phyloP scores from a whole-genome alignment of 1,140 invertebrate species.

The Tetragonula clypearis region DNA sequence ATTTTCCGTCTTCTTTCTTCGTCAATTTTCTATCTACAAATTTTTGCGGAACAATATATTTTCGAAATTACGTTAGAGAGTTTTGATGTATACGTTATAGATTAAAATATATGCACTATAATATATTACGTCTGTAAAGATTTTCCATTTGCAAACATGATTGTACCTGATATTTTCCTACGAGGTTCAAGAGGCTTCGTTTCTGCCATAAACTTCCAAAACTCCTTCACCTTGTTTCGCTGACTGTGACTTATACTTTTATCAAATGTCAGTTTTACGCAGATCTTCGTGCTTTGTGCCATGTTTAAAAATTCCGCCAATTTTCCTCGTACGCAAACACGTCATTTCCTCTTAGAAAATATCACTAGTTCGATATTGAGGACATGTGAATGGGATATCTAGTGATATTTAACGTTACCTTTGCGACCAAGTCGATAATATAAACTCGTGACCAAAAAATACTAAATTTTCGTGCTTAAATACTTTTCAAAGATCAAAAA shows the following conservation, averaged over 20 bases:
- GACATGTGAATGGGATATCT: slow-evolving; percentile 20
- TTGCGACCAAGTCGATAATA: slow-evolving; percentile 25
- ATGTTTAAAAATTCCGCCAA: slow-evolving; percentile 4
- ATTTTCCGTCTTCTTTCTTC: not conserved
- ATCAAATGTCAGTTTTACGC: slow-evolving; percentile 58
- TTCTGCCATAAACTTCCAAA: slow-evolving; percentile 67
- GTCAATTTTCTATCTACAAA: not conserved
- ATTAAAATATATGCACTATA: not conserved
- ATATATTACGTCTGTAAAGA: not conserved
- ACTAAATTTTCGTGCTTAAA: not conserved
- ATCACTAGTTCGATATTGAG: not conserved
- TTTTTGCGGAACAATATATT: not conserved
- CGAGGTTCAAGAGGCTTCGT: slow-evolving; percentile 42
- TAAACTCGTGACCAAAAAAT: not conserved
- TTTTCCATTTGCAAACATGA: too few species aligned
- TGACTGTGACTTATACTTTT: slow-evolving; percentile 41
- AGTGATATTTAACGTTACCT: slow-evolving; percentile 29
- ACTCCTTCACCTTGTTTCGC: slow-evolving; percentile 59
- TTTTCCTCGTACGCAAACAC: not conserved
- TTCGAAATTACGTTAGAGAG: not conserved
- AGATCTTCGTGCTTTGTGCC: not conserved
- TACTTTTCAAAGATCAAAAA: not conserved
- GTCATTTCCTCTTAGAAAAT: slow-evolving; percentile 32
- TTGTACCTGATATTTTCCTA: not conserved
- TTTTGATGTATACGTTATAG: not conserved